Base-by-base conservation (phyloP, 2,797 vertebrate species). In the Coracias cyanogaster region DNA sequence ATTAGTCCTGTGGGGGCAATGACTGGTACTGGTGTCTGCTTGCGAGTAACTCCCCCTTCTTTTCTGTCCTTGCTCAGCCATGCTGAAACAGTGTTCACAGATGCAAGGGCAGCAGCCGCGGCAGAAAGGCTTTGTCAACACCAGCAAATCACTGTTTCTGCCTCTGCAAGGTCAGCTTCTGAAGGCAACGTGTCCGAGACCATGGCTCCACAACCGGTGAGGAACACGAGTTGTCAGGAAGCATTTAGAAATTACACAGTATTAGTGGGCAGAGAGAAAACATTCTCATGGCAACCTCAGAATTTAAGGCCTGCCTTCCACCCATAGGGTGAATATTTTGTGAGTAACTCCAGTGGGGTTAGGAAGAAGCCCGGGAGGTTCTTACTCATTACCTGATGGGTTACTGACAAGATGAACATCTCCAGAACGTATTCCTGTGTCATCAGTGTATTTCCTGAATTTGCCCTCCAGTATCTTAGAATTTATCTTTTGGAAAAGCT, bases 61-160 rank as follows among this genome's bases (percentile, higher is more conserved):
- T 71, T 70, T 86, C 64, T 87, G 78, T 78, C 89, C 86, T 76
- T 93, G 91, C 86, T 87, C 76, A 91, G 89, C 86, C n/a, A 48
- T 24, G 79, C 86, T 81, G 86, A 93, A 93, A 78, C 17, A 41
- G 26, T 7, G 0, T 49, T 77, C 0, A 0, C 70, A 84, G 80
- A 84, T 82, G 60, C 0, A 8, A 89, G 64, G 33, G 66, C 73
- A 88, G 84, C 1, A 7, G 81, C 89, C 2, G 7, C 1, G 4
- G 58, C 67, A 94, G 82, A 89, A 93, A 80, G 65, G 57, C 84
- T 96, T 90, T 91, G 69, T 83, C 91, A 94, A 83, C 86, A 92
- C 76, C 79, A 91, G 79, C 76, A 95, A 76, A 93, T 90, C 94
- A 52, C 79, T 55, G 24, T 25, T 91, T 37, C 65, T 86, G 80